A percentile compares a stretch with the other conserved stretches of the same genome.
phyloP scores from a whole-genome alignment of 1,140 invertebrate genomes.

The Hyles vespertilio region DNA sequence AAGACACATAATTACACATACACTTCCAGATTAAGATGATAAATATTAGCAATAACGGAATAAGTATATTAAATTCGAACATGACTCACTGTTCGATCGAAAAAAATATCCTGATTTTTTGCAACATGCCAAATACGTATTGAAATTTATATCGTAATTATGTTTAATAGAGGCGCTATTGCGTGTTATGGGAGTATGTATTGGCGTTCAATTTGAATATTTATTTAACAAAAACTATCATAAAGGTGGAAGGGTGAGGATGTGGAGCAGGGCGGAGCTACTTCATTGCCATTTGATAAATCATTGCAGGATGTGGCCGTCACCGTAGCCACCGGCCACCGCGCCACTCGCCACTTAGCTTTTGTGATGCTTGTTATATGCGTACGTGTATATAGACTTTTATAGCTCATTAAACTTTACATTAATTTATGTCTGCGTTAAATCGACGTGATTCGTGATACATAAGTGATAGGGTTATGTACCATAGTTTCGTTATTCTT shows the following conservation, averaged over 20 bases:
- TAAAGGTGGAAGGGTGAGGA: slow-evolving; percentile 6
- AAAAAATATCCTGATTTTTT: slow-evolving; percentile 3
- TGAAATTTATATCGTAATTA: slow-evolving; percentile 5
- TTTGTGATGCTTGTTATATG: no score
- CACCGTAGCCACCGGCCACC: not conserved
- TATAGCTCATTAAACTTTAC: no score
- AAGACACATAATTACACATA: no score
- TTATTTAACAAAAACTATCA: slow-evolving; percentile 2
- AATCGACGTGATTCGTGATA: no score
- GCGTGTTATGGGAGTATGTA: not conserved
- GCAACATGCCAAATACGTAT: slow-evolving; percentile 4
- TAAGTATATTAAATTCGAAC: slow-evolving; percentile 1
- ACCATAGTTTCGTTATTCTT: no score
- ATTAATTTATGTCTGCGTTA: no score
- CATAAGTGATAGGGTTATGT: no score
- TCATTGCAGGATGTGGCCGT: slow-evolving; percentile 6
- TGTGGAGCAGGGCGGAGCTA: slow-evolving; percentile 3
- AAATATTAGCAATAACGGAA: no score
- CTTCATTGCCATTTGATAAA: slow-evolving; percentile 7
- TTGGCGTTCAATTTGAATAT: not conserved
- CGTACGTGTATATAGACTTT: no score
- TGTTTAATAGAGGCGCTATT: slow-evolving; percentile 2
- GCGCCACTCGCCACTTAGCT: no score
- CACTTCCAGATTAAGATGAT: no score
- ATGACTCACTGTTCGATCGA: not conserved